Conservation (phyloP, 1,140 invertebrate genomes). For the Chrysoperla carnea region DNA sequence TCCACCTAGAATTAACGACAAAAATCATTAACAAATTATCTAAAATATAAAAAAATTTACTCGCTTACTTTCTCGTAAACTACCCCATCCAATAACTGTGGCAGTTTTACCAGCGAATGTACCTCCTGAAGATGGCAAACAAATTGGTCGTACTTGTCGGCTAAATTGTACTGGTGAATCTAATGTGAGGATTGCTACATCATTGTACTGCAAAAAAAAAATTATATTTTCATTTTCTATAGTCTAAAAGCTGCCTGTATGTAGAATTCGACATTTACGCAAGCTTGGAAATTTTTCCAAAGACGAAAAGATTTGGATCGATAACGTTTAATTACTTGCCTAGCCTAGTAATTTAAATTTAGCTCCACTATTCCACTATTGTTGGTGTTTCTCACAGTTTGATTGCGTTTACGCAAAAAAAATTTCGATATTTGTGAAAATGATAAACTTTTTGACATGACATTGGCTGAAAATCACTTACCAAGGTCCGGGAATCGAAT, state of each 20-base stretch:
- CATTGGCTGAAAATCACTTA: constrained; percentile 19
- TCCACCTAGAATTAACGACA: constrained; percentile 38
- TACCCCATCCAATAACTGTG: constrained; percentile 75
- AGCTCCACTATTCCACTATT: no score
- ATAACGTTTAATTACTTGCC: no score
- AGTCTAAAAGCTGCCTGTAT: not conserved
- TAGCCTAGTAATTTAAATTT: no score
- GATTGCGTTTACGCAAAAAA: no score
- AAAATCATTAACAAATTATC: not conserved
- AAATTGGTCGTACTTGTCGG: constrained; percentile 61
- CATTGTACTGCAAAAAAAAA: constrained; percentile 49
- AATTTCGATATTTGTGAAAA: no score
- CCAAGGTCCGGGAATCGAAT: constrained; percentile 66
- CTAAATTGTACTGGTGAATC: constrained; percentile 57
- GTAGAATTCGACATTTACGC: not conserved
- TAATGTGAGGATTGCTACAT: constrained; percentile 70
- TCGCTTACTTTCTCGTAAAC: constrained; percentile 52
- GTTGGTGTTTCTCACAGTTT: no score
- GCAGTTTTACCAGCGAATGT: constrained; percentile 46
- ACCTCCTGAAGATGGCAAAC: constrained; percentile 44
- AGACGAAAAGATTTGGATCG: no score
- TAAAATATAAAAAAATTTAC: not conserved
- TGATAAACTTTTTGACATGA: no score
- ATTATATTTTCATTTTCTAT: not conserved
- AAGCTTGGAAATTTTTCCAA: not conserved